Evolutionary conservation across 2,888 invertebrate species (phyloP), one percentile per base, ranked within the genome.

Genomic region (Nasonovia ribisnigri): DNA sequence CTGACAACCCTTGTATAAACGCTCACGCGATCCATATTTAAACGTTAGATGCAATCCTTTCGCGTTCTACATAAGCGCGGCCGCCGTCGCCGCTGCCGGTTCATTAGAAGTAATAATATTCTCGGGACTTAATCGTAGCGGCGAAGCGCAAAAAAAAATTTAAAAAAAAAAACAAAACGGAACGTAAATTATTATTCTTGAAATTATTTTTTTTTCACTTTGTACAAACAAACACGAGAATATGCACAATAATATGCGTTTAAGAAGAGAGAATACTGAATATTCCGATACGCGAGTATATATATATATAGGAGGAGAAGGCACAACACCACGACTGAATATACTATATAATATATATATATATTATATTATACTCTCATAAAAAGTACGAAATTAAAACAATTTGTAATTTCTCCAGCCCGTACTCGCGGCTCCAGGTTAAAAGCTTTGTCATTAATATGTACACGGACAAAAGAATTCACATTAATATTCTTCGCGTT

Each of bases 51-150:
- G 89, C 90, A 89, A 93, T 93, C 93, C 93, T 93, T 92, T 90
- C 89, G 88, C 43, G 43, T 48, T 67, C 57, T 36, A 77, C 20
- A 77, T 92, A 92, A 92, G 54, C 92, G 51, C 88, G 36, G 67
- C 51, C 29, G 42, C 91, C 42, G 84, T 51, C 36, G 13, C 77
- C 36, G 36, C 57, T n/a, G 77, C 42, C 48, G 92, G 89, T 93
- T 93, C 93, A 93, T 93, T 93, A 93, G 89, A 84, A 90, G 93
- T 93, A 90, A 93, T 93, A 93, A 93, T 88, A 88, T 93, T 93
- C 89, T 86, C 93, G 84, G 57, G 46, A 93, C 89, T 93, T 89
- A 86, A 84, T 89, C 84, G 89, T 24, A 67, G 43, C n/a, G 20
- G 36, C 36, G 77, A 77, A 84, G 54, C 36, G 26, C 46, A 84